Evolutionary conservation across 2,113 vertebrate species (phyloP), one percentile per base, ranked within the genome.

Genomic region (Cynocephalus volans): DNA sequence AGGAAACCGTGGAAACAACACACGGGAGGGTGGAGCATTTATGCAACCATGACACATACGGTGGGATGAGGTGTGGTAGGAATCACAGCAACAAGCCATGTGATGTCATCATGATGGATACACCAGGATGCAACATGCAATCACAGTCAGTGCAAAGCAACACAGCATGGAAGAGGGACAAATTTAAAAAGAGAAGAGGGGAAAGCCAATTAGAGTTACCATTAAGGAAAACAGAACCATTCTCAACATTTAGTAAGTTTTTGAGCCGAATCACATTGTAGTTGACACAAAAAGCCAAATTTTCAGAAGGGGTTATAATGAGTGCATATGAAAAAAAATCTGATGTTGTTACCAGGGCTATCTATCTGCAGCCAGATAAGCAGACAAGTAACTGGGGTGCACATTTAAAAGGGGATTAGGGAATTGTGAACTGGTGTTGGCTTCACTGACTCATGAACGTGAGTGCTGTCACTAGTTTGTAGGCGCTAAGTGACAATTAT

Each of bases 1-100:
- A 99, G 98, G 98, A 99, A 99, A 99, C 99, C 99, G 99, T 97
- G 99, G 99, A 99, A 99, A 99, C 99, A 98, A 99, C 98, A 98
- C 98, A 99, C 98, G 96, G 99, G 98, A 99, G 98, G 99, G 98
- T 97, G 99, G 99, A 99, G 99, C 99, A 98, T 99, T 99, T 99
- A 99, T 98, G 98, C 98, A 99, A 99, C 99, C 99, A 98, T 98
- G 99, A 99, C 98, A 99, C 98, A 99, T 98, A 98, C 98, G 98
- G 99, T 97, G 98, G 98, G 98, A 98, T 98, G 98, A 98, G 98
- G 99, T 98, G 98, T 99, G 99, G 99, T 98, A 98, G 98, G 98
- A 98, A 98, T 98, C 98, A 98, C 98, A 99, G 98, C 98, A 99
- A 99, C 99, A 99, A 99, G 99, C 99, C 99, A 99, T 98, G 99